Base-by-base conservation (phyloP, 2,797 vertebrate genomes). In the Loriculus beryllinus region DNA sequence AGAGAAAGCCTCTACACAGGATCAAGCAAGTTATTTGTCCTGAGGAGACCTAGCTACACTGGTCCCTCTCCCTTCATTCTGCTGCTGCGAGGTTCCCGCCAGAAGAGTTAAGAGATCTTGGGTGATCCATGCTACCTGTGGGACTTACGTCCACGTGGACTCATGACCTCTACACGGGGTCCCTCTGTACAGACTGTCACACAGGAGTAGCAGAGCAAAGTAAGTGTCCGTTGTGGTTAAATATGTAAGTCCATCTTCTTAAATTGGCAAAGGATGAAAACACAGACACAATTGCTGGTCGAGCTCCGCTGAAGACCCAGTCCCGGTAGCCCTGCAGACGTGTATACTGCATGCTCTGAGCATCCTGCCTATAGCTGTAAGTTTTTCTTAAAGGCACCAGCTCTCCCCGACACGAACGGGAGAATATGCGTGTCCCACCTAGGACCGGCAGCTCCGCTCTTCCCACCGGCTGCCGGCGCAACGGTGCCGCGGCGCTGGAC, bases 131-230 rank as follows among this genome's bases (percentile, higher is more conserved):
- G 22, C 80, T 31, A 67, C 49, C 26, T 3, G 10, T 12, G 47
- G 54, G 21, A 37, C 35, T 69, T 51, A 7, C 0, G 3, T 33
- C 67, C 51, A 17, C 8, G 1, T 0, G 3, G n/a, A 33, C 54
- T 56, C n/a, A 56, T 33, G 54, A 33, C 11, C 12, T 62, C 59
- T 62, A 19, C 2, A 7, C 4, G 14, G 23, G 16, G 18, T 40
- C 40, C 39, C 9, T 81, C 28, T 9, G 39, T 23, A 12, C 31
- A 14, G 6, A 4, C 42, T 25, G 47, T 31, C 78, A 59, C 28
- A 22, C 15, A 10, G 62, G 7, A 19, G 28, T 5, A 35, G 43
- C 31, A 7, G 17, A 43, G 20, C 42, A 45, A 25, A 74, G 19
- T 0, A 37, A 8, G 7, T 7, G 18, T 56, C 74, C 6, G 19